Base-by-base conservation (phyloP, 2,888 invertebrate species). In the Timema podura region DNA sequence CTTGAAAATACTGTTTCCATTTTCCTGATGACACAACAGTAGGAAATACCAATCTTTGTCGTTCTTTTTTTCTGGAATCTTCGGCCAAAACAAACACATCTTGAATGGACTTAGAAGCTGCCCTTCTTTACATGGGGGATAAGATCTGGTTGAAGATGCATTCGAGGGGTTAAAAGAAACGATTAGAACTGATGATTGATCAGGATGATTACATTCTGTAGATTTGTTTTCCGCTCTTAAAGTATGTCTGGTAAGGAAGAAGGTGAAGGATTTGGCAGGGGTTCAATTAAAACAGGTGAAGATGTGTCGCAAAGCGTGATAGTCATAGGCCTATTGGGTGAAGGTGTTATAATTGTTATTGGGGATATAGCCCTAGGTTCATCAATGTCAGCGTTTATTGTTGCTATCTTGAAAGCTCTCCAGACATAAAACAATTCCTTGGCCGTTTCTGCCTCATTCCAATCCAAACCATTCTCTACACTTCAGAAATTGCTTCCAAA, bases 361-460 rank as follows among this genome's bases (percentile, higher is more conserved):
- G n/a, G n/a, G n/a, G n/a, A n/a, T n/a, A n/a, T n/a, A n/a, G 30
- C 30, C 30, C 30, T 30, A 30, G 30, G 30, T 30, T 30, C 30
- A 30, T 30, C 30, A 30, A 30, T 30, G 30, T 30, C 30, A 30
- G 30, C 30, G 30, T 30, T 30, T 30, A 3, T 30, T 30, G 30
- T 30, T 30, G 1, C 30, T 30, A 30, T 30, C 30, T 30, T 61
- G 61, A 61, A 16, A 61, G 16, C 30, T 61, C 61, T 6, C 61
- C 61, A 61, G 45, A 15, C 61, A 30, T 61, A 61, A 45, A 61
- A 61, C 61, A 61, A 16, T 10, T 61, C 61, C 16, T n/a, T 61
- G 45, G 61, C 61, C 1, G 61, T 44, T 61, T 61, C 16, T 9
- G 16, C 61, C 30, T 16, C 61, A 61, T 61, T 61, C 61, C 16